Evolutionary conservation across 2,888 invertebrate genomes (phyloP).

Genomic region (Ormyrus labotus): DNA sequence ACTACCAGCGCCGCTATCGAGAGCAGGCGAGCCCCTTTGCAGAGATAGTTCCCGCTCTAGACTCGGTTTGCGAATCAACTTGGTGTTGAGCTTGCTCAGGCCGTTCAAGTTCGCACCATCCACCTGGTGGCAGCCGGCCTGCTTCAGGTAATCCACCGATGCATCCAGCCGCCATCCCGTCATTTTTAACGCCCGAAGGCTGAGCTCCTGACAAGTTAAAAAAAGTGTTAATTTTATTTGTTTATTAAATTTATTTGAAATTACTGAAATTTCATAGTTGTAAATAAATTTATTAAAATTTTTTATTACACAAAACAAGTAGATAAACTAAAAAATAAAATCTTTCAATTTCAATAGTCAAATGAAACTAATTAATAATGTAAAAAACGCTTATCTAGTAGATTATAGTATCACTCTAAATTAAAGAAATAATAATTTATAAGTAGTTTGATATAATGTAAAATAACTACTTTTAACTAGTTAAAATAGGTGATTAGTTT

Average conservation of each 20-base stretch:
- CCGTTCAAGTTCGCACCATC: conserved; percentile 75
- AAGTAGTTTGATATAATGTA: no score
- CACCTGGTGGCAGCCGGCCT: conserved; percentile 65
- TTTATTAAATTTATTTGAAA: background rate
- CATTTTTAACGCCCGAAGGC: conserved; percentile 83
- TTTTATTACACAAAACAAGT: no score
- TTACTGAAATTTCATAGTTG: background rate
- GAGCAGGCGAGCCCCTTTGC: conserved; percentile 89
- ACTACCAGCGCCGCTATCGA: conserved; percentile 92
- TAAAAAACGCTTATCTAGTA: no score
- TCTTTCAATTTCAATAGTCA: background rate
- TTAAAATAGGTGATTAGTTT: conserved; percentile 1
- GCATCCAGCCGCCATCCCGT: conserved; percentile 84
- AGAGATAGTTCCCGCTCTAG: conserved; percentile 88
- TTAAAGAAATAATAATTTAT: no score
- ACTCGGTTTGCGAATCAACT: conserved; percentile 91
- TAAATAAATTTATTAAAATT: background rate
- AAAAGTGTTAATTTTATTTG: conserved; percentile 27
- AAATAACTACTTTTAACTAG: no score
- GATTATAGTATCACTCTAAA: no score
- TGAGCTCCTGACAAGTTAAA: conserved; percentile 80
- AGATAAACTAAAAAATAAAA: background rate
- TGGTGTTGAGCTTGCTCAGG: conserved; percentile 79
- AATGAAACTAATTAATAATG: background rate
- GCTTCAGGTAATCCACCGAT: conserved; percentile 83